These are phyloP conservation scores for Brenthis daphne DNA, from an alignment of 2,888 invertebrate species.

Conservation along the genomic window DNA sequence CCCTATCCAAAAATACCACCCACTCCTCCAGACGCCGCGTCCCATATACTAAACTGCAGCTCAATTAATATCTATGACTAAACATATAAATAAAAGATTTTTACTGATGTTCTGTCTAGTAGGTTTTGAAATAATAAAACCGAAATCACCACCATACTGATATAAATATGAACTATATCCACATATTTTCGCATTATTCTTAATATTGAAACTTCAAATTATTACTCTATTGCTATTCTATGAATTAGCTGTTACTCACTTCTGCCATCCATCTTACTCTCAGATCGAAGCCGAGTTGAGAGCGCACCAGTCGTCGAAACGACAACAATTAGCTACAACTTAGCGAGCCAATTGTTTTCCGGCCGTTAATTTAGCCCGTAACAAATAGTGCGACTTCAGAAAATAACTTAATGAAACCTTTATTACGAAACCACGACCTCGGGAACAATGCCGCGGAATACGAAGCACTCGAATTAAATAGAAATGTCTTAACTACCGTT, in stretches of 20 bases:
- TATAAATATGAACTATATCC: too few relatives aligned
- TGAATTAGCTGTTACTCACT: neutral
- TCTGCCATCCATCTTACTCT: neutral
- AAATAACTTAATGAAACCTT: conserved; percentile 30
- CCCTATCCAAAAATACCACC: too few relatives aligned
- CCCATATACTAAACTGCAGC: too few relatives aligned
- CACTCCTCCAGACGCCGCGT: too few relatives aligned
- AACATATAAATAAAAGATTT: too few relatives aligned
- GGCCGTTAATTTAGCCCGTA: conserved; percentile 18
- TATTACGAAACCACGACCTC: conserved; percentile 18
- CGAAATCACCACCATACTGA: too few relatives aligned
- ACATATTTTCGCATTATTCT: too few relatives aligned
- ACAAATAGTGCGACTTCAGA: conserved; percentile 30
- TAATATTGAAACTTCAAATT: too few relatives aligned
- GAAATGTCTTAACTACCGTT: conserved; percentile 24
- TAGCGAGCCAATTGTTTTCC: conserved; percentile 22
- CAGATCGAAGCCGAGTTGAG: neutral
- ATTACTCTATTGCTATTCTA: too few relatives aligned
- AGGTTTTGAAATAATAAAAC: too few relatives aligned
- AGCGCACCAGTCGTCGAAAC: neutral
- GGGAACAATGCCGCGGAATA: conserved; percentile 13
- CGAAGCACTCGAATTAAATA: conserved; percentile 20
- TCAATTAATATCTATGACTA: too few relatives aligned
- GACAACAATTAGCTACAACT: neutral
- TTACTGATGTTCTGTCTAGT: too few relatives aligned